Evolutionary conservation across 2,888 invertebrate species (phyloP).

Genomic region (Lagria hirta): DNA sequence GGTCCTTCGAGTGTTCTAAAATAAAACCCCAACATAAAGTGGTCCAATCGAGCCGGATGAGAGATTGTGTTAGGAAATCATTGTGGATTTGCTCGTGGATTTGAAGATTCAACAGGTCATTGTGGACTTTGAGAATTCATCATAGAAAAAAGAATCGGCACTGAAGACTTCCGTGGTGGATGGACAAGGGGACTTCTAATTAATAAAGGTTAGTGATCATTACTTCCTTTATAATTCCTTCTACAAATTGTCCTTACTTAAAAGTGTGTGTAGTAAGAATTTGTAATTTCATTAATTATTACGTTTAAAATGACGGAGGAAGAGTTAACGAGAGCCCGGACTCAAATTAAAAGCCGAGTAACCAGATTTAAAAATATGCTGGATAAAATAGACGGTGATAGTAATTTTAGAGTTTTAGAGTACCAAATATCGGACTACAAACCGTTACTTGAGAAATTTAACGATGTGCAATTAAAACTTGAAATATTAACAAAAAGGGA

Average conservation of each 20-base stretch:
- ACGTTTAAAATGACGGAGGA: no score
- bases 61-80: background rate
- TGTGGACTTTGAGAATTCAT: no score
- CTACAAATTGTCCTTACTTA: background rate
- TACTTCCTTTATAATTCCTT: conserved; percentile 1
- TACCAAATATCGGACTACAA: background rate
- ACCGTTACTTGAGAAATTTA: background rate
- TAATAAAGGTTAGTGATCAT: conserved; percentile 1
- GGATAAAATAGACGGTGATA: no score
- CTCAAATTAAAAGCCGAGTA: conserved; percentile 1
- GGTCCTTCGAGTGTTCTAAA: no score
- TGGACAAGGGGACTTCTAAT: background rate
- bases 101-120: background rate
- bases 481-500: background rate
- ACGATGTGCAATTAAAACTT: no score
- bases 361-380: no score
- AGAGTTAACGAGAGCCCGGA: background rate
- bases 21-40: background rate
- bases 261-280: background rate
- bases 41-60: conserved; percentile 1
- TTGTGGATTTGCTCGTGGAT: background rate
- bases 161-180: background rate
- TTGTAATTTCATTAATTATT: no score
- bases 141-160: background rate
- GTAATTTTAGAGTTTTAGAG: background rate